A percentile compares a stretch with the other conserved stretches of the same genome.
phyloP scores from a whole-genome alignment of 2,797 vertebrate genomes.

The Cephalopachus bancanus region DNA sequence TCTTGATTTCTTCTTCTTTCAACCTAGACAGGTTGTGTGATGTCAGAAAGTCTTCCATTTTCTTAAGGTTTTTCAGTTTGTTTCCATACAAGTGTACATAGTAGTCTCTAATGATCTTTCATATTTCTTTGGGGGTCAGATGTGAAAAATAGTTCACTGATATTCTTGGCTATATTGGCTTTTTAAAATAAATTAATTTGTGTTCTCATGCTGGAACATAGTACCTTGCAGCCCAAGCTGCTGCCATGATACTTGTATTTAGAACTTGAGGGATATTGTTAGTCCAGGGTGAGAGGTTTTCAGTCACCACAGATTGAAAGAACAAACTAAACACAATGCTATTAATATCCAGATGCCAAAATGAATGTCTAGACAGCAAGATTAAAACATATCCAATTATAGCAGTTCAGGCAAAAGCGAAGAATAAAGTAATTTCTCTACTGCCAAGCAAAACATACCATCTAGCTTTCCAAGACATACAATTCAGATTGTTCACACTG shows the following conservation, averaged over 20 bases:
- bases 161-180: neutral
- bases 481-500: neutral
- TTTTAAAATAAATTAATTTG: neutral
- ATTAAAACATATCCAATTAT: neutral
- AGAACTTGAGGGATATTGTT: neutral
- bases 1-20: too few species aligned
- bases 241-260: neutral
- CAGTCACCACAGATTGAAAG: neutral
- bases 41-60: too few species aligned
- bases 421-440: neutral
- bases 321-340: neutral
- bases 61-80: too few species aligned
- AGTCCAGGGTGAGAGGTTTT: neutral
- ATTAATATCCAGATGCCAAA: neutral
- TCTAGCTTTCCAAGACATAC: neutral
- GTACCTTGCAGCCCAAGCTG: neutral
- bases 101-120: too few species aligned
- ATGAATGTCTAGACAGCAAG: neutral
- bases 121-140: too few species aligned
- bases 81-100: too few species aligned
- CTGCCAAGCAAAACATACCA: neutral
- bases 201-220: neutral
- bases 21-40: too few species aligned
- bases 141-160: neutral
- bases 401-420: neutral